phyloP scores from a whole-genome alignment of 1,140 invertebrate genomes.

The Campoletis sonorensis region DNA sequence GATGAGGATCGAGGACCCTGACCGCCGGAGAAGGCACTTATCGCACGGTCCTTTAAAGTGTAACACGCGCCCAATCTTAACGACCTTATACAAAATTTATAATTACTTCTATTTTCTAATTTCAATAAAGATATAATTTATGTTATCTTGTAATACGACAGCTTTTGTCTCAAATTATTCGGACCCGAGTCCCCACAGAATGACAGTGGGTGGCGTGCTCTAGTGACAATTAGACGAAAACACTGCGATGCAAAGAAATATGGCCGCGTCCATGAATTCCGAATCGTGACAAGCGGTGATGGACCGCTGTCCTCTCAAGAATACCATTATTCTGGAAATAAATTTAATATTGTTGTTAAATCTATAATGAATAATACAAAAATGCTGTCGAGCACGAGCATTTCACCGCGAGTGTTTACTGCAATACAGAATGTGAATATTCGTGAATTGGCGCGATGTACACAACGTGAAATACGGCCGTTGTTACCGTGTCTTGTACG shows the following conservation, averaged over 20 bases:
- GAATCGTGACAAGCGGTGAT: slow-evolving; percentile 35
- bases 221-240: neutral
- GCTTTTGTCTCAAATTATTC: no score
- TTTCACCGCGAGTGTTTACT: slow-evolving; percentile 82
- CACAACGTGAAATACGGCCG: slow-evolving; percentile 87
- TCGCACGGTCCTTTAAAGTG: no score
- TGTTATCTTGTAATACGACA: no score
- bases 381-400: slow-evolving; percentile 69
- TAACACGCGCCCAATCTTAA: no score
- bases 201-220: neutral
- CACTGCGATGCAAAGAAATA: neutral
- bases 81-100: no score
- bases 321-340: neutral
- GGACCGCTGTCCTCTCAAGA: neutral
- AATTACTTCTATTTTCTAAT: no score
- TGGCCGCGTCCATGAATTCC: neutral
- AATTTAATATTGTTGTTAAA: neutral
- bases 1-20: no score
- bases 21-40: no score
- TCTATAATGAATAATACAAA: slow-evolving; percentile 27
- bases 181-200: no score
- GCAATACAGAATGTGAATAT: slow-evolving; percentile 89
- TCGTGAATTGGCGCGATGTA: slow-evolving; percentile 81
- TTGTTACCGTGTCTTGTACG: slow-evolving; percentile 94
- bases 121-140: no score